Base-by-base conservation (phyloP, 2,888 invertebrate species). In the Esperia sulphurella region DNA sequence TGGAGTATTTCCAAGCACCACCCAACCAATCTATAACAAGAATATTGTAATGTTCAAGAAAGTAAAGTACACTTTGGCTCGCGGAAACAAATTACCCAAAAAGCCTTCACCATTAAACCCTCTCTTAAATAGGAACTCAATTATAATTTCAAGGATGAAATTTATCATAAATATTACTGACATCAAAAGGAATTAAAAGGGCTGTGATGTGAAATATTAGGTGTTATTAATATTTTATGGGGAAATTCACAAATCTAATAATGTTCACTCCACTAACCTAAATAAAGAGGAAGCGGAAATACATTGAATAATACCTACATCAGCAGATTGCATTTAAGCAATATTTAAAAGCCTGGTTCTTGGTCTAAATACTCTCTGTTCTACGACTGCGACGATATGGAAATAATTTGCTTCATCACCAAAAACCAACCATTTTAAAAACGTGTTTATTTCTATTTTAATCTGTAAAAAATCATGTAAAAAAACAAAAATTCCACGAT, bases 81-180 rank as follows among this genome's bases (percentile, higher is more conserved):
- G 10, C 10, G 40, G 4, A 29, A 43, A 47, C 39, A 40, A 46
- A 52, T 46, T 46, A 37, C 38, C 30, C 38, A 49, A 52, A 52
- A 52, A 46, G 49, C 49, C 49, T 46, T 46, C 38, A 41, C 46
- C 43, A 52, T 14, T 37, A 14, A 46, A 40, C 39, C 48, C 48
- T n/a, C 40, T 7, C 48, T 45, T 45, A 44, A 48, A 49, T 49
- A 46, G 38, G 40, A 51, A 51, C 46, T 49, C 48, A 49, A 51
- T 51, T 46, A 51, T 45, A 30, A 45, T 10, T 14, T 45, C 21
- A 21, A 21, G 21, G 21, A 21, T 21, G 5, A 21, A 21, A 21
- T 21, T 21, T 21, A 21, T 21, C 5, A 21, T 5, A 31, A 31
- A 7, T 7, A 31, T 30, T 9, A 31, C 31, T 31, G 10, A 48